Evolutionary conservation across 2,797 vertebrate genomes (phyloP), one percentile per base, ranked within the genome.

Genomic region (Pseudomugil tenellus): DNA sequence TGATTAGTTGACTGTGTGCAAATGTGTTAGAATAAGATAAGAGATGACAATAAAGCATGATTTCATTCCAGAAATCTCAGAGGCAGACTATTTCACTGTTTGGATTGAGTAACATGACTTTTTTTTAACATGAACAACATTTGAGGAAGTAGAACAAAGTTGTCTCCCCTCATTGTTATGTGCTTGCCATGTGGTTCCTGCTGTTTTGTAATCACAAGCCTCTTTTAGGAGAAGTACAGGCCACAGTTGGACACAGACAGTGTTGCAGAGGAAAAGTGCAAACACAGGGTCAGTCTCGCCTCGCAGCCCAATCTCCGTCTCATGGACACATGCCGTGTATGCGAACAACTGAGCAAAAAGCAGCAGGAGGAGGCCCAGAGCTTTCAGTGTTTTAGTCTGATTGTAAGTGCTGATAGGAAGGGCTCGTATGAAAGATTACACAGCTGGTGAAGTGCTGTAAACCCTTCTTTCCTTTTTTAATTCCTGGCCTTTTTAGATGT

Each of bases 111-210:
- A 71, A 35, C 11, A 41, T 41, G 69, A 28, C 9, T 31, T 68
- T 77, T n/a, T 55, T 39, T 23, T 16, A 23, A 25, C 25, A 49
- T 54, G 28, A 73, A n/a, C 19, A 26, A 16, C 17, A 31, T 67
- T 79, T 81, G 60, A 86, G 88, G 88, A 88, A 85, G 84, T 80
- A 32, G 34, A 49, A 52, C 31, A 53, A 56, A 77, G 34, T n/a
- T 11, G 63, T 57, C 37, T 63, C 71, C 11, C 57, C 12, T 66
- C 43, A 19, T 77, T 76, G 56, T 78, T 70, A 19, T 61, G 41
- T n/a, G 13, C 77, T 72, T 64, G 46, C 54, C 74, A 70, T 63
- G 57, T 66, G 77, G 64, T 84, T 85, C 77, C 87, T 80, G 67
- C 78, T 64, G 62, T 91, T 80, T 81, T 70, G 77, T 63, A 85